Percentiles rank a stretch among this genome's conserved stretches.
Evolutionary conservation across 2,797 vertebrate species (phyloP).

Genomic region (Perodicticus potto): DNA sequence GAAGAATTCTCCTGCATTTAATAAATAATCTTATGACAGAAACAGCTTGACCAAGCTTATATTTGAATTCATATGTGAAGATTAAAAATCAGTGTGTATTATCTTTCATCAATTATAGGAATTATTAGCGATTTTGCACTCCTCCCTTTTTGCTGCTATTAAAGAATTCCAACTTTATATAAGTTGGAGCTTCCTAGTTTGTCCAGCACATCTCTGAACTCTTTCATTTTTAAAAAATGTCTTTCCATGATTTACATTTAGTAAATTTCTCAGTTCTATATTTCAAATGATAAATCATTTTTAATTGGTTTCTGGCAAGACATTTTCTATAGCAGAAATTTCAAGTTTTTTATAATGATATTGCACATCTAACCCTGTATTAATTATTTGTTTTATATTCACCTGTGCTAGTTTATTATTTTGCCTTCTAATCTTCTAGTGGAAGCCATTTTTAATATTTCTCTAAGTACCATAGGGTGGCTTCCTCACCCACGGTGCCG

Average conservation of each 20-base stretch:
- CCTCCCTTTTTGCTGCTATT: neutral
- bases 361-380: neutral
- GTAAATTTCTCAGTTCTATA: neutral
- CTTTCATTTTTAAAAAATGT: neutral
- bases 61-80: neutral
- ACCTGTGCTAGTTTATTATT: neutral
- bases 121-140: neutral
- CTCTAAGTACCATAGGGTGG: no score
- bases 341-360: neutral
- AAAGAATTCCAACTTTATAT: neutral
- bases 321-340: neutral
- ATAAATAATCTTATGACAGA: neutral
- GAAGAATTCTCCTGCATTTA: neutral
- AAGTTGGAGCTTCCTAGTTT: neutral
- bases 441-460: neutral
- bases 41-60: neutral
- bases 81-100: neutral
- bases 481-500: no score
- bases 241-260: neutral
- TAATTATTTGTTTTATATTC: neutral
- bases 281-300: neutral
- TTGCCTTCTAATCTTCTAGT: neutral
- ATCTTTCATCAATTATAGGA: neutral
- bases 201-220: neutral
- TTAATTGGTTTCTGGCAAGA: neutral